These are phyloP conservation scores for Pachycephala philippinensis DNA, from an alignment of 2,113 vertebrate genomes.

Conservation along the genomic window DNA sequence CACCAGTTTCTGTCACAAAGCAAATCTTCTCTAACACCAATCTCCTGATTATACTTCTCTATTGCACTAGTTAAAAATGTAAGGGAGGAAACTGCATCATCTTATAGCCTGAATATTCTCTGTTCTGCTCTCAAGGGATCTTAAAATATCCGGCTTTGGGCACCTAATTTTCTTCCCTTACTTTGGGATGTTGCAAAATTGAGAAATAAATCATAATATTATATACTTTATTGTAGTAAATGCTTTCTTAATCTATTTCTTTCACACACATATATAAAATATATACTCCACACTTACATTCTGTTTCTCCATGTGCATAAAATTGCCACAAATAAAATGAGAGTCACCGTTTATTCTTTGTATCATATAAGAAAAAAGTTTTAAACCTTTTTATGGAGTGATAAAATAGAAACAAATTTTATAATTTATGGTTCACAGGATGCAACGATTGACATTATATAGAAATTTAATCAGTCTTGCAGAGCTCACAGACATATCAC, in stretches of 20 bases:
- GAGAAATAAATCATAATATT: constrained; percentile 1
- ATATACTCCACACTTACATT: not conserved
- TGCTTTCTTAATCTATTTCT: not conserved
- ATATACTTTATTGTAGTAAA: not conserved
- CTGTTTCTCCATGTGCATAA: not conserved
- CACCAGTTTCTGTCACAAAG: constrained; percentile 52
- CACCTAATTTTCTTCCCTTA: not conserved
- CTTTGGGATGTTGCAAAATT: not conserved
- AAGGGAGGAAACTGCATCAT: not conserved
- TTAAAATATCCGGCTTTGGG: not conserved
- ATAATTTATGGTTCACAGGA: constrained; percentile 77
- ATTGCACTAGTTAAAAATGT: constrained; percentile 22
- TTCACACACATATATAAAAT: not conserved
- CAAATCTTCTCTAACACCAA: constrained; percentile 22
- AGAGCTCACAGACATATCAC: constrained; percentile 68
- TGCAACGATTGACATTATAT: constrained; percentile 69
- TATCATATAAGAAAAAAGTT: constrained; percentile 39
- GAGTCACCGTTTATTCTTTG: constrained; percentile 3
- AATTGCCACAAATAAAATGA: constrained; percentile 50
- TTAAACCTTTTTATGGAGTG: constrained; percentile 64
- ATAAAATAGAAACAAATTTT: constrained; percentile 73
- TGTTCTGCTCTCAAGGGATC: not conserved
- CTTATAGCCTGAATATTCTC: not conserved
- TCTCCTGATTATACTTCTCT: constrained; percentile 44
- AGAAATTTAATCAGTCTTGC: constrained; percentile 78